These are phyloP conservation scores for Leucophora obtusa DNA, from an alignment of 2,888 invertebrate species.

Conservation along the genomic window DNA sequence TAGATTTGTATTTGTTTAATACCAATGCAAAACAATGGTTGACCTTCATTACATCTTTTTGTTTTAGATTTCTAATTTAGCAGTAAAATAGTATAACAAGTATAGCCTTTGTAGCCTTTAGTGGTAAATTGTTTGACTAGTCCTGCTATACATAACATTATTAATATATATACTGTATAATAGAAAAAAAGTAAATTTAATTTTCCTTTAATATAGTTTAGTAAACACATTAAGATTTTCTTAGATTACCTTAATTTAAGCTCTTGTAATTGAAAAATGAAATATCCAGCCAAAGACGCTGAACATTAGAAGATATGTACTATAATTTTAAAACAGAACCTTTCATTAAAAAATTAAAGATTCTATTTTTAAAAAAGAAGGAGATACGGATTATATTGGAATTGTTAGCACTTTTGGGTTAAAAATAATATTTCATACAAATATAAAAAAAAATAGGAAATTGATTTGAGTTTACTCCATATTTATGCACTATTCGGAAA, in stretches of 20 bases:
- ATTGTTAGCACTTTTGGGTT: too few relatives aligned
- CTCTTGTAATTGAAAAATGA: neutral
- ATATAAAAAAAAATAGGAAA: too few relatives aligned
- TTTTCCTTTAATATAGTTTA: constrained; percentile 17
- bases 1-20: neutral
- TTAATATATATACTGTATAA: too few relatives aligned
- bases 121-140: constrained; percentile 2
- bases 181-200: neutral
- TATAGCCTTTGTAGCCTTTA: neutral
- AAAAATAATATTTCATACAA: too few relatives aligned
- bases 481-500: neutral
- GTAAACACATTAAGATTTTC: constrained; percentile 20
- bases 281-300: neutral
- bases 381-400: too few relatives aligned
- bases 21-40: constrained; percentile 13
- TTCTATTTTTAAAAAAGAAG: too few relatives aligned
- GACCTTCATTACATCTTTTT: constrained; percentile 28
- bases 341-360: too few relatives aligned
- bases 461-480: too few relatives aligned
- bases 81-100: neutral
- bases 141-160: too few relatives aligned
- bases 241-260: constrained; percentile 3
- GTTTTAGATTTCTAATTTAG: constrained; percentile 17
- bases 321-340: too few relatives aligned
- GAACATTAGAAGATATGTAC: too few relatives aligned